Conservation (phyloP, 2,797 vertebrate genomes). For the Emys orbicularis region DNA sequence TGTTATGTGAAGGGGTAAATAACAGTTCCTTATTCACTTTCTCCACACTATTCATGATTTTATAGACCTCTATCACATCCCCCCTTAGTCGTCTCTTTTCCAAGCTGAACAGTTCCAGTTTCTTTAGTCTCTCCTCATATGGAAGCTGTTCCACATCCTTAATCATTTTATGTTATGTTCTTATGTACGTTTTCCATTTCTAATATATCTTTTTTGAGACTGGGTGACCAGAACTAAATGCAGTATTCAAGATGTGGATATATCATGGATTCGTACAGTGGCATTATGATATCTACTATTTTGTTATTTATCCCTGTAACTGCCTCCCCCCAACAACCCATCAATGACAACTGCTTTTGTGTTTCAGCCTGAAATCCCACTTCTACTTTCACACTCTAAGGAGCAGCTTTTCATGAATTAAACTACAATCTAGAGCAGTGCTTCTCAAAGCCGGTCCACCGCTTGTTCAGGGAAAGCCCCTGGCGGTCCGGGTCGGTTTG, state of each 20-base stretch:
- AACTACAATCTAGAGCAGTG: neutral
- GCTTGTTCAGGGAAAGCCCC: too few relatives aligned
- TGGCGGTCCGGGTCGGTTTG: too few relatives aligned
- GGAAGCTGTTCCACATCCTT: neutral
- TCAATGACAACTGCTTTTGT: conserved; percentile 12
- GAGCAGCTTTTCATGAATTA: neutral
- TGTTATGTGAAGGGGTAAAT: neutral
- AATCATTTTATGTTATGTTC: neutral
- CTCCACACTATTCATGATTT: neutral
- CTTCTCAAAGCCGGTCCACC: too few relatives aligned
- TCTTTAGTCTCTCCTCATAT: neutral
- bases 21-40: neutral
- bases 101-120: neutral
- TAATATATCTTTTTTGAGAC: neutral
- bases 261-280: neutral
- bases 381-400: neutral
- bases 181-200: neutral
- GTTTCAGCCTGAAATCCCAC: fast-evolving
- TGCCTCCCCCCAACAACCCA: neutral
- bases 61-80: neutral
- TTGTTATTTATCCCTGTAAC: neutral
- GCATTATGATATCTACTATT: neutral
- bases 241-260: neutral
- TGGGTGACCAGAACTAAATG: neutral
- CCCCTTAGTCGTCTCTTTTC: neutral